These are phyloP conservation scores for Chaunax sp. DNA, from an alignment of 2,797 vertebrate species.

Conservation along the genomic window DNA sequence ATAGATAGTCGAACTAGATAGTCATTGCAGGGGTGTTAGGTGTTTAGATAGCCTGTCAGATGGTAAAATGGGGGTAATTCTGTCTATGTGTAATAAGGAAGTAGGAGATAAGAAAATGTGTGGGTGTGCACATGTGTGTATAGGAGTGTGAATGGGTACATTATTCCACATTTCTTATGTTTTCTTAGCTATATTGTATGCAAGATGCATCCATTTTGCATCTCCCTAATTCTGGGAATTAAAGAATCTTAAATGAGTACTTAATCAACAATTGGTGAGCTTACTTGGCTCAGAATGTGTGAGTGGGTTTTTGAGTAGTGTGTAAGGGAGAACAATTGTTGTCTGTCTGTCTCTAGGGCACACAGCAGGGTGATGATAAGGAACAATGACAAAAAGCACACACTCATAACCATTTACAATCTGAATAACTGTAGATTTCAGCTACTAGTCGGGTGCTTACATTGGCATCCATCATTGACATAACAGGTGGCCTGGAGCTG, in stretches of 20 bases:
- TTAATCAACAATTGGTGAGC: constrained; percentile 43
- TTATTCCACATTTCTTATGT: constrained; percentile 25
- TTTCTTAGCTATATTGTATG: constrained; percentile 13
- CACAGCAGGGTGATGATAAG: constrained; percentile 78
- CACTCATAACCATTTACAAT: constrained; percentile 73
- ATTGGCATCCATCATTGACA: constrained; percentile 74
- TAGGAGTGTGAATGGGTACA: constrained; percentile 29
- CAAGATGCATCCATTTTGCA: background rate
- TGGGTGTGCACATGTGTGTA: constrained; percentile 16
- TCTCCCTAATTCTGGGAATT: constrained; percentile 13
- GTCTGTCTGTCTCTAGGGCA: constrained; percentile 27
- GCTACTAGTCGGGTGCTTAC: constrained; percentile 53
- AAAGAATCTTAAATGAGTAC: constrained; percentile 33
- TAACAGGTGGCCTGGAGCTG: constrained; percentile 82
- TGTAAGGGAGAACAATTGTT: constrained; percentile 53
- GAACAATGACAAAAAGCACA: constrained; percentile 73
- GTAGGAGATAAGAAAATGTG: constrained; percentile 15
- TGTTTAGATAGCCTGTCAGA: constrained; percentile 36
- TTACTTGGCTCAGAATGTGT: constrained; percentile 49
- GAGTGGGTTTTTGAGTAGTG: constrained; percentile 15
- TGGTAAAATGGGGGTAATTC: constrained; percentile 23
- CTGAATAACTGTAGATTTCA: constrained; percentile 71
- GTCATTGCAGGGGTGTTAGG: constrained; percentile 32
- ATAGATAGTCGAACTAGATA: constrained; percentile 12
- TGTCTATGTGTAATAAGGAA: constrained; percentile 24